Conservation (phyloP, 2,888 invertebrate genomes). For the Phortica magna region DNA sequence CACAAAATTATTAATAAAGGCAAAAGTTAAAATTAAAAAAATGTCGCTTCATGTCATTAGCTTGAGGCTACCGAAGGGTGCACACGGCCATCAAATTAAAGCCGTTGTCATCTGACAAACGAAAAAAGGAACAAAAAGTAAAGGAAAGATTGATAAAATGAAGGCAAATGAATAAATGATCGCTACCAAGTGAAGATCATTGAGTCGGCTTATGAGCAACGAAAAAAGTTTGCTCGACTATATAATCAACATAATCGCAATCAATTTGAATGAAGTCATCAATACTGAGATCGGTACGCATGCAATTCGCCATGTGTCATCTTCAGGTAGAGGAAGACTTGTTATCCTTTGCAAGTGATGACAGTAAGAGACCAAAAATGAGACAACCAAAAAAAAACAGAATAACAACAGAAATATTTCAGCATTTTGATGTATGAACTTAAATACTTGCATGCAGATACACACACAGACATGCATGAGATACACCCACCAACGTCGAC, state of each 20-base stretch:
- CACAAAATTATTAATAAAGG: not conserved
- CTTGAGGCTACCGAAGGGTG: constrained; percentile 2
- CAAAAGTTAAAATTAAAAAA: constrained; percentile 14
- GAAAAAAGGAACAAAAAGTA: not conserved
- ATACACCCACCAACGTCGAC: constrained; percentile 26
- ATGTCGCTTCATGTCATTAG: constrained; percentile 27
- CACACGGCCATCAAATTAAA: not conserved
- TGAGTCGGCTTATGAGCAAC: not conserved
- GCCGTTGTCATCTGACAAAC: not conserved
- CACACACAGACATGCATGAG: constrained; percentile 44
- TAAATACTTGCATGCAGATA: not conserved
- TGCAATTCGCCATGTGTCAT: not conserved
- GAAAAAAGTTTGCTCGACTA: constrained; percentile 24
- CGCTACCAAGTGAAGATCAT: not conserved
- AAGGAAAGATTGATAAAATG: not conserved
- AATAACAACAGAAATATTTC: not conserved
- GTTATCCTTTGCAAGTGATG: constrained; percentile 1
- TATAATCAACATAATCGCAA: constrained; percentile 15
- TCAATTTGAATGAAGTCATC: constrained; percentile 36
- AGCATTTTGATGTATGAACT: too few species aligned
- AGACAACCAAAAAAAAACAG: not conserved
- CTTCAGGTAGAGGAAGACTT: not conserved
- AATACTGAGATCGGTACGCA: not conserved
- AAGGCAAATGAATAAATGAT: not conserved
- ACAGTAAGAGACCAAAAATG: not conserved